Evolutionary conservation across 2,113 vertebrate genomes (phyloP).

Genomic region (Struthidea cinerea): DNA sequence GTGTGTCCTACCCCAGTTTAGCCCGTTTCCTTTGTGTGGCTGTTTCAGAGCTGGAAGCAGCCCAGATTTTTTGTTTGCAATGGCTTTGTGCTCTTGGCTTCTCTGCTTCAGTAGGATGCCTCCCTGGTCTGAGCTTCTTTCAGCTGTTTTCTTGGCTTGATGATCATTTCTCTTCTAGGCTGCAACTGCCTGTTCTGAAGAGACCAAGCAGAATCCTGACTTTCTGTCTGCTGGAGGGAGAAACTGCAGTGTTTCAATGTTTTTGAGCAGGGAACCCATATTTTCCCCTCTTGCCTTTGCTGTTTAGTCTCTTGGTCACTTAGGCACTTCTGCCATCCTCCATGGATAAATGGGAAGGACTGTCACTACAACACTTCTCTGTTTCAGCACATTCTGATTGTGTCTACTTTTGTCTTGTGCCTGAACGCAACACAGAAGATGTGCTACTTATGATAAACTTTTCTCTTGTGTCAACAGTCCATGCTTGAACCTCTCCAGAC

Average conservation of each 20-base stretch:
- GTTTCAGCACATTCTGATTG: neutral
- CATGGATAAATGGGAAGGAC: neutral
- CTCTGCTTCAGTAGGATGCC: neutral
- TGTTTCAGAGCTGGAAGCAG: neutral
- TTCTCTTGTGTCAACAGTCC: neutral
- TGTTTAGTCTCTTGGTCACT: neutral
- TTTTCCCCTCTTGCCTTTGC: neutral
- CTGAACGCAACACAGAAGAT: neutral
- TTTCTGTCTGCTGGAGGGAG: neutral
- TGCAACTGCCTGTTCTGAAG: neutral
- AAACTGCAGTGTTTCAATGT: neutral
- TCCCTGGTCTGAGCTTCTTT: neutral
- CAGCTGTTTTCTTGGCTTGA: neutral
- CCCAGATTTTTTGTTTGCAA: neutral
- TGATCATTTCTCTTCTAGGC: neutral
- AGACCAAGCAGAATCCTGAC: neutral
- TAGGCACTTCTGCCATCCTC: neutral
- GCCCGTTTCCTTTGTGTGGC: neutral
- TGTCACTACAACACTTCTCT: rapidly evolving
- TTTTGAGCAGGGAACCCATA: neutral
- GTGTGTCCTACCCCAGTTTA: neutral
- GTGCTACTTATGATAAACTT: neutral
- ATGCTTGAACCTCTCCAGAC: neutral
- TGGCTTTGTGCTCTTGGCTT: neutral
- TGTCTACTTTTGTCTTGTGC: neutral